These are phyloP conservation scores for Strigamia crassipes DNA, from an alignment of 2,888 invertebrate genomes.

Conservation along the genomic window DNA sequence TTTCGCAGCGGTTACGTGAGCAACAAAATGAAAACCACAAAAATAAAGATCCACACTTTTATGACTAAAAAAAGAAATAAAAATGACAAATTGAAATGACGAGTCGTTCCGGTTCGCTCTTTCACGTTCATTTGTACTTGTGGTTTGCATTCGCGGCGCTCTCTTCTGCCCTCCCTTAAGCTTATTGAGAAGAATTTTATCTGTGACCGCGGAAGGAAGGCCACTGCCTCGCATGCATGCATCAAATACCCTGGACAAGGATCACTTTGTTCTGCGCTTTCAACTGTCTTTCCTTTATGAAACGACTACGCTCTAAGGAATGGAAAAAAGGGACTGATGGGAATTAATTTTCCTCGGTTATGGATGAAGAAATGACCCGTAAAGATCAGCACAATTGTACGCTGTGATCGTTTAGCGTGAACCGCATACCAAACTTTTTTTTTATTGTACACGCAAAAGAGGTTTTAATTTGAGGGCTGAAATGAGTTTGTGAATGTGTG, in stretches of 20 bases:
- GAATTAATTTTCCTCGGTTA: slow-evolving; percentile 32
- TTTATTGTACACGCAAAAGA: background rate
- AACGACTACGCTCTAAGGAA: background rate
- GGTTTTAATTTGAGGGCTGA: background rate
- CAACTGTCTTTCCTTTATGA: slow-evolving; percentile 26
- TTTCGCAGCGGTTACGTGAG: background rate
- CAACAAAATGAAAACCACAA: background rate
- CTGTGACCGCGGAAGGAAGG: slow-evolving; percentile 24
- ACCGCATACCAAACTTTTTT: background rate
- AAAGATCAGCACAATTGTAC: slow-evolving; percentile 9
- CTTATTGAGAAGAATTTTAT: slow-evolving; percentile 32
- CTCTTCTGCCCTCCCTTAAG: slow-evolving; percentile 7
- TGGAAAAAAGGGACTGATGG: background rate
- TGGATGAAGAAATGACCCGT: slow-evolving; percentile 23
- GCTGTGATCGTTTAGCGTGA: slow-evolving; percentile 2
- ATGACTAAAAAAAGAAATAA: too few relatives aligned
- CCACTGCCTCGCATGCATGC: slow-evolving; percentile 19
- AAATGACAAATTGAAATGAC: background rate
- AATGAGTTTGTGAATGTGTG: background rate
- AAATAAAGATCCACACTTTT: background rate
- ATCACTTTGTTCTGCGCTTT: background rate
- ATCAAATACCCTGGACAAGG: background rate
- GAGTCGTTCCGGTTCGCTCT: too few relatives aligned
- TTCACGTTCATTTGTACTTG: background rate
- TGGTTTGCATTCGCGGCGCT: slow-evolving; percentile 2